Evolutionary conservation across 2,888 invertebrate genomes (phyloP).

Genomic region (Netelia melanura): DNA sequence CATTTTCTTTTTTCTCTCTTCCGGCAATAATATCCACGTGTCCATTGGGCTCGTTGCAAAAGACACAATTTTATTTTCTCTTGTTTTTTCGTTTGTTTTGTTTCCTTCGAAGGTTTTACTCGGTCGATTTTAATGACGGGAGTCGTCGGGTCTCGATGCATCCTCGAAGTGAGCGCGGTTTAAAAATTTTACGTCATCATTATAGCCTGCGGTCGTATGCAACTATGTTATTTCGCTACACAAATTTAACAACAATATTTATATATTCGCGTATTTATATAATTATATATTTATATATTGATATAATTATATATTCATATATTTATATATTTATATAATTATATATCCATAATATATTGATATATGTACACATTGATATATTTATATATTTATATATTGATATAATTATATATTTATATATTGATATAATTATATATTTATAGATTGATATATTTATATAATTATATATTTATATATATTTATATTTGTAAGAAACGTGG

Average conservation of each 20-base stretch:
- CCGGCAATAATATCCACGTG: constrained; percentile 6
- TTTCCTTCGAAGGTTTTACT: not conserved
- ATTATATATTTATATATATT: not conserved
- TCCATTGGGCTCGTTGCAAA: not conserved
- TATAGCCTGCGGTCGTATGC: not conserved
- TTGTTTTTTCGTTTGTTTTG: not conserved
- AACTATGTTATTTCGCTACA: not conserved
- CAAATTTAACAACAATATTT: not conserved
- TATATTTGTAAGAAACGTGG: not conserved
- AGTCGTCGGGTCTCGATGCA: not conserved
- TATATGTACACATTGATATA: no score
- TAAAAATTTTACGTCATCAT: not conserved
- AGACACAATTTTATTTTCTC: no score
- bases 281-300: no score
- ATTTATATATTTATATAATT: no score
- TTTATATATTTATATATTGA: no score
- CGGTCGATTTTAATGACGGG: not conserved
- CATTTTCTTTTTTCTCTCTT: not conserved
- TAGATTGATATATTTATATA: no score
- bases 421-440: no score
- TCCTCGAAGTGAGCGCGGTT: not conserved
- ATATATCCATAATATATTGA: no score
- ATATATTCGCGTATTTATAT: no score
- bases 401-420: no score
- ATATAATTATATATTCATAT: no score